Evolutionary conservation across 2,888 invertebrate genomes (phyloP), one percentile per base, ranked within the genome.

Genomic region (Nesidiocoris tenuis): DNA sequence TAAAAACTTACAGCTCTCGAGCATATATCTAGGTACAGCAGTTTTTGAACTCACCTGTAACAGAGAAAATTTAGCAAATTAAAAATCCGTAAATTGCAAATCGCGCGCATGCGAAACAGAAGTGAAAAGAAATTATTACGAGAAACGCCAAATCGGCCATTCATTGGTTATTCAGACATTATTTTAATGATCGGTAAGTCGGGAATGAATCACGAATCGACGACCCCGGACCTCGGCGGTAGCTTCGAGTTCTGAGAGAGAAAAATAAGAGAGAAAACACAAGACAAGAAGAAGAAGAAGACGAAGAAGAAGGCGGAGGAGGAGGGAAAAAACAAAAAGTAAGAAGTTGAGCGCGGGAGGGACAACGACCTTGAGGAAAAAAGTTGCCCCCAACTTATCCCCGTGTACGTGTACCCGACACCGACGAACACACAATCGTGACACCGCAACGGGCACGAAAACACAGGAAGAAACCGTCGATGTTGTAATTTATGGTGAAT

Each of bases 221-320:
- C 39, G 39, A 39, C 39, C 39, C 39, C 39, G 39, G 39, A 39
- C 12, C 39, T 39, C 39, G 39, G 39, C 39, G 39, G n/a, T n/a
- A n/a, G n/a, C n/a, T 39, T 7, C 39, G 39, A 17, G 16, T 64
- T 24, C 18, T 2, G 25, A 65, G 65, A 65, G 70, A 59, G 70
- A 71, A 2, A 18, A 56, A n/a, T 70, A 12, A 17, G 70, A 70
- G 56, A n/a, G n/a, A n/a, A n/a, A n/a, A n/a, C n/a, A n/a, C n/a
- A n/a, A n/a, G n/a, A n/a, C n/a, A n/a, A n/a, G n/a, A n/a, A n/a
- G n/a, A n/a, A n/a, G 12, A 19, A 59, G 21, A 55, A 67, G 19
- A 54, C 54, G 39, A 55, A 19, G 67, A 19, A 54, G 25, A 18
- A 16, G 16, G 21, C 16, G 21, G 18, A 25, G 22, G 2, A 23